Evolutionary conservation across 2,888 invertebrate genomes (phyloP).

Genomic region (Ditylenchus weischeri): DNA sequence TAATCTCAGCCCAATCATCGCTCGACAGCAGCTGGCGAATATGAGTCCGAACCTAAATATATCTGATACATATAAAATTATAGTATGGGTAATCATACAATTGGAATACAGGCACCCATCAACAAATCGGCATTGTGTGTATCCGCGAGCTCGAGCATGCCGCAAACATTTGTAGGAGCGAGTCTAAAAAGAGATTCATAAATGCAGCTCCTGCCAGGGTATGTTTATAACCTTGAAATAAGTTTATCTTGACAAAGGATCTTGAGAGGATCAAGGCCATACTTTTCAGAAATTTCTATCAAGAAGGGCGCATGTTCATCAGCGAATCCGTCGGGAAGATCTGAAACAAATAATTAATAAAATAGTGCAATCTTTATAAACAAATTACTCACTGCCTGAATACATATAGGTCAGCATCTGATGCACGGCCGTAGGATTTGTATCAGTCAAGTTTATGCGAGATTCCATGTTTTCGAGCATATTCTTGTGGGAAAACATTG

Average conservation of each 20-base stretch:
- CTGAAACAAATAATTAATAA: neutral
- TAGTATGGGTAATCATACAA: slow-evolving; percentile 20
- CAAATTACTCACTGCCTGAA: neutral
- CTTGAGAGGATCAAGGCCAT: slow-evolving; percentile 54
- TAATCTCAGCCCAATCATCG: slow-evolving; percentile 76
- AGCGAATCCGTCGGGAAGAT: slow-evolving; percentile 33
- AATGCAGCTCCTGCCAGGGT: slow-evolving; percentile 20
- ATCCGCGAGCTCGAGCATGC: slow-evolving; percentile 51
- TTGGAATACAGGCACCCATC: slow-evolving; percentile 47
- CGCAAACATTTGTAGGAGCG: slow-evolving; percentile 43
- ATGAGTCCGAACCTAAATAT: slow-evolving; percentile 32
- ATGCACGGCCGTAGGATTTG: slow-evolving; percentile 42
- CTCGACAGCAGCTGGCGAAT: slow-evolving; percentile 38
- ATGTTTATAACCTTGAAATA: slow-evolving; percentile 28
- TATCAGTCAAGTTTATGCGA: slow-evolving; percentile 40
- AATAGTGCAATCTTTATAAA: neutral
- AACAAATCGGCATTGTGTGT: slow-evolving; percentile 45
- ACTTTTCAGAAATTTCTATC: slow-evolving; percentile 58
- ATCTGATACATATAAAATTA: no score
- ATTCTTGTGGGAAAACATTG: slow-evolving; percentile 52
- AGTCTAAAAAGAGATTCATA: slow-evolving; percentile 29
- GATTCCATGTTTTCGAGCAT: slow-evolving; percentile 37
- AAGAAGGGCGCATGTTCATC: slow-evolving; percentile 40
- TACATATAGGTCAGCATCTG: slow-evolving; percentile 26
- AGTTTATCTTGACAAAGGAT: slow-evolving; percentile 49